Base-by-base conservation (phyloP, 2,113 vertebrate genomes). In the Podarcis muralis region DNA sequence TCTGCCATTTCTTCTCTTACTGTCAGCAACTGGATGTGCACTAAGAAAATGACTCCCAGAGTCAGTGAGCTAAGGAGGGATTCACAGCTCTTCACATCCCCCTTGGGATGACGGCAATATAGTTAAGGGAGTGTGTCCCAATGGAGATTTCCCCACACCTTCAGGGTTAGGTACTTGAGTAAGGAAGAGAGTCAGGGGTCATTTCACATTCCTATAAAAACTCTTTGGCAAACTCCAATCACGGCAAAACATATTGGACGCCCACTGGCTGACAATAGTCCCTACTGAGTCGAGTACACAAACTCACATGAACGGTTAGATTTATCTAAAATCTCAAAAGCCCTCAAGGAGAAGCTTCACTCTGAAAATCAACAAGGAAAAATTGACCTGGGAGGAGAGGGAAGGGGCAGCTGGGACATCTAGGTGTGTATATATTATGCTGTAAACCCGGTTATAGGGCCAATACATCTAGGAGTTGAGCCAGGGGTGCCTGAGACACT, bases 401-500 rank as follows among this genome's bases (percentile, higher is more conserved):
- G 43, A 23, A 65, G 93, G 59, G 93, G 78, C 92, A 92, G 69
- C 69, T 88, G 86, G 86, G 85, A 89, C 87, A 89, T 90, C 89
- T 94, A 89, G 91, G 92, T 90, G 83, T 71, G 0, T 77, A 77
- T 87, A 92, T 7, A 83, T 91, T 96, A 95, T 87, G 95, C 93
- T 96, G 96, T 91, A 96, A 96, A 95, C 94, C 92, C 93, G 90
- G 93, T 87, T 65, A 88, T 83, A 91, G 90, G 72, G 86, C 93
- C 84, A 90, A n/a, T 91, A 94, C 89, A 12, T 84, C 95, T 98
- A 99, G 25, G 97, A 97, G 87, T 95, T 90, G 87, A 99, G 97
- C 99, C 99, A 99, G 23, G 98, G 96, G 90, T 99, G 98, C 88
- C 97, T 97, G 93, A 99, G 98, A 94, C 99, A 99, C 94, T 99